Conservation (phyloP, 2,888 invertebrate species). For the Clusia tigrina region DNA sequence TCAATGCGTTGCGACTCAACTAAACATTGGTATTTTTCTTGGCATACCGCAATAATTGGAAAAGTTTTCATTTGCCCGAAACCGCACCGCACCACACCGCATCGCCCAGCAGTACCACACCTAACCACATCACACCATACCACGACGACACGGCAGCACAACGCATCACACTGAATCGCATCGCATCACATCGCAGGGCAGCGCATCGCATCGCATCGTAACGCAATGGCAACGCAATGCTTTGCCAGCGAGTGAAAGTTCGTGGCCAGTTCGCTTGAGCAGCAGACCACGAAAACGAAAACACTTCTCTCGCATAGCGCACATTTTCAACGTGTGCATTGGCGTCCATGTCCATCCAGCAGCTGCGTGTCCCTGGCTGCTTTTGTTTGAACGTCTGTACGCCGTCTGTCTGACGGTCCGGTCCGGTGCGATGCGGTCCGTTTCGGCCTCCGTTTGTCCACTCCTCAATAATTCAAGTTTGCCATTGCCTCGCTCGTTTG, state of each 20-base stretch:
- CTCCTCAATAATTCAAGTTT: constrained; percentile 51
- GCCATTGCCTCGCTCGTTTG: constrained; percentile 43
- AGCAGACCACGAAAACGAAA: constrained; percentile 9
- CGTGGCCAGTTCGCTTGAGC: not conserved
- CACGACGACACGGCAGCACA: no score
- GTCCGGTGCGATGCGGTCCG: no score
- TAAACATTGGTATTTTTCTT: constrained; percentile 12
- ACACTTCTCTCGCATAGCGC: not conserved
- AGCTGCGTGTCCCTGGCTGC: not conserved
- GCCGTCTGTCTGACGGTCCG: not conserved
- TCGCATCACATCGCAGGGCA: no score
- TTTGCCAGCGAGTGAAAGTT: not conserved
- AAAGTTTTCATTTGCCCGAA: constrained; percentile 55
- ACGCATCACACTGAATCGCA: no score
- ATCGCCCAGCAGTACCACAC: not conserved
- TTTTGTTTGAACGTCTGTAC: not conserved
- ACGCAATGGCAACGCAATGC: not conserved
- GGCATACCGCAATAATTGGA: constrained; percentile 58
- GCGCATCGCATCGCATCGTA: not conserved
- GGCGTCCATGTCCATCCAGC: not conserved
- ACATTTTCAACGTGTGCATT: not conserved
- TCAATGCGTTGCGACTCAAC: not conserved
- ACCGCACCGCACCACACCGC: constrained; percentile 2
- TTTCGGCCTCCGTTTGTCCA: not conserved
- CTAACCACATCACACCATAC: not conserved